Evolutionary conservation across 2,113 vertebrate species (phyloP).

Genomic region (Psilopogon haemacephalus): DNA sequence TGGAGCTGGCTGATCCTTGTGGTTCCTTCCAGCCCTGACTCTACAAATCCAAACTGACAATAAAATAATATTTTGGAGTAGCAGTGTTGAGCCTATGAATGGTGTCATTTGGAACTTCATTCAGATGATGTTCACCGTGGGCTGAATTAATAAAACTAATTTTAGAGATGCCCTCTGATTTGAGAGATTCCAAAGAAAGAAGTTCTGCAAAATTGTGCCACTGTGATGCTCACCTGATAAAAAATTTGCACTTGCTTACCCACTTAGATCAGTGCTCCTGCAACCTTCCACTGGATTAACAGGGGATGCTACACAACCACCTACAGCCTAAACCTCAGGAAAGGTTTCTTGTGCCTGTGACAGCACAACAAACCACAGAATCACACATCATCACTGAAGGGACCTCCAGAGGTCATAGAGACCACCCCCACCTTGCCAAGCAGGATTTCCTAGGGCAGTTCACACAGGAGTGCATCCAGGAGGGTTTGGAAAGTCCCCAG

Average conservation of each 20-base stretch:
- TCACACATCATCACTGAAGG: too few relatives aligned
- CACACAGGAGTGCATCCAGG: too few relatives aligned
- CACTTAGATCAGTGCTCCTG: background rate
- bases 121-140: background rate
- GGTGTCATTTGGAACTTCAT: background rate
- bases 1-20: too few relatives aligned
- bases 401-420: too few relatives aligned
- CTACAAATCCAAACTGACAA: background rate
- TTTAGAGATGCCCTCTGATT: background rate
- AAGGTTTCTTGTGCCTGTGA: constrained; percentile 15
- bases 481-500: too few relatives aligned
- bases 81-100: background rate
- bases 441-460: too few relatives aligned
- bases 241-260: background rate
- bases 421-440: too few relatives aligned
- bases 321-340: constrained; percentile 1
- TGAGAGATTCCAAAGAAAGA: background rate
- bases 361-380: background rate
- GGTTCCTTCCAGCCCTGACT: too few relatives aligned
- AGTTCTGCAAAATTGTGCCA: background rate
- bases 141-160: background rate
- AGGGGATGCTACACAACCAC: background rate
- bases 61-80: background rate
- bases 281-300: background rate
- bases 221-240: background rate